phyloP scores from a whole-genome alignment of 2,113 vertebrate genomes.

The Tetraodon nigroviridis region DNA sequence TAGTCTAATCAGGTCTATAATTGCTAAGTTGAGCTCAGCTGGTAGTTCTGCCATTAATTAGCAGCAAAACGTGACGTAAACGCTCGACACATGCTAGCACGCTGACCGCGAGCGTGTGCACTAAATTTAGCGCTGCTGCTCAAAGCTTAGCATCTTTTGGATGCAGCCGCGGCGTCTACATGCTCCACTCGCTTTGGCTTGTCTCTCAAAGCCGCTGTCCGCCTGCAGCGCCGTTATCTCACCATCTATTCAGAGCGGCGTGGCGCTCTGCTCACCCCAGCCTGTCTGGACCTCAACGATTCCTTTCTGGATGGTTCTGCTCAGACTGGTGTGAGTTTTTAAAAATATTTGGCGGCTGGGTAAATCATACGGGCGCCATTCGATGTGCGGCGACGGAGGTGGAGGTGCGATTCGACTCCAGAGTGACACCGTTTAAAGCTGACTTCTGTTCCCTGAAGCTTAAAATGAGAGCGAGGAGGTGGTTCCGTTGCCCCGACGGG shows the following conservation, averaged over 20 bases:
- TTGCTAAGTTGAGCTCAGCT: too few relatives aligned
- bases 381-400: neutral
- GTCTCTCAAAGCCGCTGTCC: neutral
- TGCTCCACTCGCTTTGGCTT: neutral
- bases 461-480: slow-evolving; percentile 13
- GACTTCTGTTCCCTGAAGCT: slow-evolving; percentile 13
- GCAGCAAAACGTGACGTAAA: too few relatives aligned
- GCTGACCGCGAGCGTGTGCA: too few relatives aligned
- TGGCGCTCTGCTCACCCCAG: slow-evolving; percentile 12
- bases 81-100: too few relatives aligned
- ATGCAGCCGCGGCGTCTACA: too few relatives aligned
- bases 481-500: slow-evolving; percentile 2
- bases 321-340: slow-evolving; percentile 21
- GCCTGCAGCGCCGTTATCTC: neutral
- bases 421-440: slow-evolving; percentile 9
- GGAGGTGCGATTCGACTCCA: slow-evolving; percentile 5
- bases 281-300: slow-evolving; percentile 12
- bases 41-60: too few relatives aligned
- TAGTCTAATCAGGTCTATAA: too few relatives aligned
- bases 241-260: neutral
- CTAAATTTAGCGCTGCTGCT: too few relatives aligned
- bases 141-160: too few relatives aligned
- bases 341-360: slow-evolving; percentile 15
- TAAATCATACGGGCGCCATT: neutral
- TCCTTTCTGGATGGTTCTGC: slow-evolving; percentile 27